These are phyloP conservation scores for Poecilobothrus nobilitatus DNA, from an alignment of 2,888 invertebrate genomes.

Conservation along the genomic window DNA sequence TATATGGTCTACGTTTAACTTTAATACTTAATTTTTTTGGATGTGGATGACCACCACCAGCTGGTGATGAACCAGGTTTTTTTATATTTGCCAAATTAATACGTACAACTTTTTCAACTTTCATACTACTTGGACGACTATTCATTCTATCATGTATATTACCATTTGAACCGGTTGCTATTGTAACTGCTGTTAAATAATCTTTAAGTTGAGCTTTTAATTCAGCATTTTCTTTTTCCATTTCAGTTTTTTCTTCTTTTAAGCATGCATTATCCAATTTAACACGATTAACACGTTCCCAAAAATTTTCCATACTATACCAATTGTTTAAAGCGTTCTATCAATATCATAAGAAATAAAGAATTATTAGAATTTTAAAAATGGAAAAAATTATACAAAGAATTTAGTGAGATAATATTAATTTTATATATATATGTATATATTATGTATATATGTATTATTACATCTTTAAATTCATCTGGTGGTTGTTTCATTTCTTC, in stretches of 20 bases:
- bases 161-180: slow-evolving; percentile 38
- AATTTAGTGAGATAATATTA: no score
- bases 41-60: not conserved
- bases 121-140: slow-evolving; percentile 40
- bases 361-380: slow-evolving; percentile 7
- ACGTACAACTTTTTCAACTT: slow-evolving; percentile 36
- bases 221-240: slow-evolving; percentile 54
- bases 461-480: slow-evolving; percentile 26
- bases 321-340: slow-evolving; percentile 49
- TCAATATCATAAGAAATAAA: not conserved
- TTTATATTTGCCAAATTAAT: slow-evolving; percentile 30
- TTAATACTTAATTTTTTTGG: not conserved
- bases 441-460: slow-evolving; percentile 8
- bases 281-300: slow-evolving; percentile 53
- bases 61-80: slow-evolving; percentile 12
- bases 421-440: slow-evolving; percentile 7
- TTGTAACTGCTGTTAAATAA: slow-evolving; percentile 53
- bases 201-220: slow-evolving; percentile 54
- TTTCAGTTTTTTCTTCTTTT: slow-evolving; percentile 36
- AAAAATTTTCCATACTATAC: slow-evolving; percentile 60
- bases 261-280: slow-evolving; percentile 48
- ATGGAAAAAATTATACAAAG: not conserved
- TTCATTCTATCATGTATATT: slow-evolving; percentile 36
- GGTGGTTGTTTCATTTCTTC: slow-evolving; percentile 39
- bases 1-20: slow-evolving; percentile 44